Conservation (phyloP, 1,140 invertebrate genomes). For the Homarus americanus region DNA sequence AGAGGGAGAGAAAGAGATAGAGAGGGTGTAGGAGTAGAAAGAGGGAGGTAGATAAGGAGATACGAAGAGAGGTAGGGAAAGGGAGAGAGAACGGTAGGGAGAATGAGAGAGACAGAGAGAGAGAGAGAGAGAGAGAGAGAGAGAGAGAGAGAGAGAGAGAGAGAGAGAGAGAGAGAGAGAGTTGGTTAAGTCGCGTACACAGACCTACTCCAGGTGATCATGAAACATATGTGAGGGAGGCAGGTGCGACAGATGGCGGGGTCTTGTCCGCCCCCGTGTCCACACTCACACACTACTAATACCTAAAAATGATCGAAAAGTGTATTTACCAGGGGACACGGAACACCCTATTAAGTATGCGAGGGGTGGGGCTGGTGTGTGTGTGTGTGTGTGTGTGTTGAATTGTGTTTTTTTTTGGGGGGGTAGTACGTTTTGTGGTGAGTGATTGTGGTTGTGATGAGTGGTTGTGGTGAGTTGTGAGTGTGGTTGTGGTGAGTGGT, state of each 20-base stretch:
- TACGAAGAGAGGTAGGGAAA: too few relatives aligned
- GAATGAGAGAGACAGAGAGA: constrained; percentile 23
- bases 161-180: too few relatives aligned
- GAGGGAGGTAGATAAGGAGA: too few relatives aligned
- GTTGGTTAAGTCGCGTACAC: too few relatives aligned
- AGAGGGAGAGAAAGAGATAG: too few relatives aligned
- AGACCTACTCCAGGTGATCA: neutral
- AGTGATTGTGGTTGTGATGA: too few relatives aligned
- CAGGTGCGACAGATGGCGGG: neutral
- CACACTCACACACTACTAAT: constrained; percentile 6
- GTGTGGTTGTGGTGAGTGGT: too few relatives aligned
- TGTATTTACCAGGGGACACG: neutral
- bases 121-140: constrained; percentile 24
- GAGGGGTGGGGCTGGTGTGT: neutral
- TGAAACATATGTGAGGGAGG: neutral
- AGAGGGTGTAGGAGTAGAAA: too few relatives aligned
- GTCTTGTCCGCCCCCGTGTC: neutral
- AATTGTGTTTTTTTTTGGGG: too few relatives aligned
- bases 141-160: too few relatives aligned
- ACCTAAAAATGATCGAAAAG: constrained; percentile 13
- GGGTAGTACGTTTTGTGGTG: too few relatives aligned
- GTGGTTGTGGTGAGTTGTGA: too few relatives aligned
- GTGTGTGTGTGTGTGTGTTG: neutral
- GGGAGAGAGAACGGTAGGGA: neutral
- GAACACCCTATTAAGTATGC: constrained; percentile 2